These are phyloP conservation scores for Byasa hedistus DNA, from an alignment of 2,888 invertebrate species.

Conservation along the genomic window DNA sequence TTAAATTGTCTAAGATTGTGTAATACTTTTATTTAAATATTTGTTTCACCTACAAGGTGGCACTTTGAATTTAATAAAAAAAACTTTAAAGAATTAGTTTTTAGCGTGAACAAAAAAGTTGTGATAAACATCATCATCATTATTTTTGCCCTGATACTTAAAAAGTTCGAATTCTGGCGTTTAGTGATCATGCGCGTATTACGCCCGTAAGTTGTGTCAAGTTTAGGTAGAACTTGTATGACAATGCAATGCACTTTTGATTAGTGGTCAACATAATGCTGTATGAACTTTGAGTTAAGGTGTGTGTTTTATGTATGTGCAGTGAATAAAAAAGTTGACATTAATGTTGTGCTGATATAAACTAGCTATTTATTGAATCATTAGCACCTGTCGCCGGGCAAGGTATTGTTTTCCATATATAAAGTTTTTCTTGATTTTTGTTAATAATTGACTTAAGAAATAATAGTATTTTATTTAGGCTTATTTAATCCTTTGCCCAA, in stretches of 20 bases:
- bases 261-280: conserved; percentile 31
- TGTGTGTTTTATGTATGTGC: conserved; percentile 24
- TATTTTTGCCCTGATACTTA: conserved; percentile 1
- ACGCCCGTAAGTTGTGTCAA: conserved; percentile 35
- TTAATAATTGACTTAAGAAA: background rate
- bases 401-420: conserved; percentile 44
- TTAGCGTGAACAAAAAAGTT: too few relatives aligned
- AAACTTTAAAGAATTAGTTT: too few relatives aligned
- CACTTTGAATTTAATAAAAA: too few relatives aligned
- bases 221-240: conserved; percentile 39
- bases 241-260: conserved; percentile 43
- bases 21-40: too few relatives aligned
- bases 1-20: too few relatives aligned
- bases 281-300: conserved; percentile 6
- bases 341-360: conserved; percentile 35
- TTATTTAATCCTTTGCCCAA: too few relatives aligned
- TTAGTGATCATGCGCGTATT: conserved; percentile 37
- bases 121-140: too few relatives aligned
- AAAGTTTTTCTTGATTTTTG: background rate
- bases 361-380: conserved; percentile 37
- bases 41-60: too few relatives aligned
- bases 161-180: conserved; percentile 14
- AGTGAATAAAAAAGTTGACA: conserved; percentile 40
- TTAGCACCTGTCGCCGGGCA: conserved; percentile 69
- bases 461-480: background rate